These are phyloP conservation scores for Urocyon cinereoargenteus DNA, from an alignment of 2,797 vertebrate species.

Conservation along the genomic window DNA sequence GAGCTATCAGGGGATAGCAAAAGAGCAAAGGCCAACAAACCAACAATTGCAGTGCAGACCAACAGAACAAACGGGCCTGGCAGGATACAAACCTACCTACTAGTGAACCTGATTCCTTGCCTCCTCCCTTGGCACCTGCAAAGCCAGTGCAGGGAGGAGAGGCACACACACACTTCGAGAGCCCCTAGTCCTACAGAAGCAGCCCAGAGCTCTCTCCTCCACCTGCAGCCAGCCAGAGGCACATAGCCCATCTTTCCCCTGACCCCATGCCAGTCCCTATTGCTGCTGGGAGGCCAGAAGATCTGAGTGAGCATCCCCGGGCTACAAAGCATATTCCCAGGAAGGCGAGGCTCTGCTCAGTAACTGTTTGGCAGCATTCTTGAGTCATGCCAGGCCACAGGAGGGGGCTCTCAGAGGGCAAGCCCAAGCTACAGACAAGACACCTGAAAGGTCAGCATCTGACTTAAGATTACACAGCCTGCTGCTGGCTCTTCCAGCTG, in stretches of 20 bases:
- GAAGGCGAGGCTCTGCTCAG: neutral
- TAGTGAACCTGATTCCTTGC: constrained; percentile 57
- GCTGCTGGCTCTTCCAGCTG: neutral
- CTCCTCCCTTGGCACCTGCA: neutral
- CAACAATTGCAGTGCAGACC: neutral
- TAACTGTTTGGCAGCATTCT: neutral
- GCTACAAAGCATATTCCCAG: neutral
- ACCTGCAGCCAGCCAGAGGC: neutral
- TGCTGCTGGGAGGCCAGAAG: neutral
- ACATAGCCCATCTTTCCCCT: neutral
- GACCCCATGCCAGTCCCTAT: neutral
- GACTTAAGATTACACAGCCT: neutral
- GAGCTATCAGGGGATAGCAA: constrained; percentile 75
- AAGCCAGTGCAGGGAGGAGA: constrained; percentile 25
- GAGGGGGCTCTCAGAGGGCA: neutral
- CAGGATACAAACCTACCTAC: constrained; percentile 1
- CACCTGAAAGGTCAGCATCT: neutral
- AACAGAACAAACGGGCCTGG: constrained; percentile 64
- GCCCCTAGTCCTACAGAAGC: neutral
- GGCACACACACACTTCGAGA: neutral
- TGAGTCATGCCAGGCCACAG: fast-evolving
- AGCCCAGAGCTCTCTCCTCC: neutral
- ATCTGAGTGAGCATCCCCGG: neutral
- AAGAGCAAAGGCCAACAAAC: constrained; percentile 67
- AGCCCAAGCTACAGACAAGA: neutral